Evolutionary conservation across 2,888 invertebrate genomes (phyloP), one percentile per base, ranked within the genome.

Genomic region (Chymomyza fuscimana): DNA sequence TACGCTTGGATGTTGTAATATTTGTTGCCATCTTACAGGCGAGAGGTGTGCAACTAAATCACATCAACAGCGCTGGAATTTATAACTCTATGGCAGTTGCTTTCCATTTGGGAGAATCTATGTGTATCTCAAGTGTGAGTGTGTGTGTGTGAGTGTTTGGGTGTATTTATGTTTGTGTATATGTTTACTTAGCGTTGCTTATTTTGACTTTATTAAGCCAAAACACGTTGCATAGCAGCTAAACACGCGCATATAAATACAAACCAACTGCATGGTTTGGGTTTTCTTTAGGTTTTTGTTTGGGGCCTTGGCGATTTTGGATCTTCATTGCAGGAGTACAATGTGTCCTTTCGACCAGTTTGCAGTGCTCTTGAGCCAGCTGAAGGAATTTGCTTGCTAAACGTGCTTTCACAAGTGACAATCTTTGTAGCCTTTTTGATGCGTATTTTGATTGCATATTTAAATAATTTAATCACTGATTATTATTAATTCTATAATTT

Each of bases 41-140:
- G 78, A 79, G 87, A 85, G 87, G 87, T 83, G 86, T 87, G 87
- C 83, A 83, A 87, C 77, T 86, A 86, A 86, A 86, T 86, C 86
- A 86, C 87, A 87, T 87, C 85, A 85, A 77, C 77, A 74, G 74
- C 85, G 81, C 81, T 82, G 86, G 79, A 85, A 85, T 85, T 87
- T 85, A 85, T 87, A 85, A 85, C 84, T 85, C 79, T 77, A 73
- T 82, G 73, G 76, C 71, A 67, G 59, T 63, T 54, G 16, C 66
- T 63, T 54, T 70, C 19, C 56, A 61, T 12, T 65, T 5, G n/a
- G 64, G 46, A 46, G 65, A 15, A 22, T n/a, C 29, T 4, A n/a
- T 5, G n/a, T 12, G 12, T 1, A 15, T 2, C 29, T 12, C 16
- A 10, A 59, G 32, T 51, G 22, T 25, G 67, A 50, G 56, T 60